Base-by-base conservation (phyloP, 2,113 vertebrate species). In the Pogonocichla stellata region DNA sequence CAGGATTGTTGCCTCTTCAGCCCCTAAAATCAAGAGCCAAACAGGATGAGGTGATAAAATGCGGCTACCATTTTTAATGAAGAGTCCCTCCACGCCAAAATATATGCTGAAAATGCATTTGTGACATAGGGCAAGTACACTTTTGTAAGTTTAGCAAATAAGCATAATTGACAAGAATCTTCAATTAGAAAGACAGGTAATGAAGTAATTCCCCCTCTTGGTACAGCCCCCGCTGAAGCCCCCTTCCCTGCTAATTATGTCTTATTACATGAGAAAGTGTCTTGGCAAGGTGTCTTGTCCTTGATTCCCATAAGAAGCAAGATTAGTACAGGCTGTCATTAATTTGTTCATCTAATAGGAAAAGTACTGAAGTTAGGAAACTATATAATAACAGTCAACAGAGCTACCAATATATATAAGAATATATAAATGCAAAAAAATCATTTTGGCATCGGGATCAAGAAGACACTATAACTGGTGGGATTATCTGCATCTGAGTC, bases 51-150 rank as follows among this genome's bases (percentile, higher is more conserved):
- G 60, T 29, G 51, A 34, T 33, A 66, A 57, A 74, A 57, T n/a
- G 15, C 0, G 0, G 24, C 19, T 19, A 28, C 19, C 1, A 1
- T 43, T 45, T 45, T 33, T 8, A 31, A 22, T 33, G 7, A 45
- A 36, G 26, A 13, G 47, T 38, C 15, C 15, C 29, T 74, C 10
- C 34, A 65, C 19, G 0, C 29, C 23, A 6, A 85, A 74, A 65
- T 7, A 15, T 1, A 7, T 7, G 5, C n/a, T 2, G 1, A n/a
- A 54, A 56, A 23, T 9, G 10, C 1, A 0, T 10, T n/a, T 0
- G 0, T 40, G 34, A 29, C 42, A 16, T 0, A 40, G 29, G 60
- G 12, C 34, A 40, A 57, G 15, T 6, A 48, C 9, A n/a, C 43
- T 29, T 47, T 47, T 24, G 1, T 8, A 23, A 29, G 8, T 74